phyloP scores from a whole-genome alignment of 2,888 invertebrate species.

The Spisula solida region DNA sequence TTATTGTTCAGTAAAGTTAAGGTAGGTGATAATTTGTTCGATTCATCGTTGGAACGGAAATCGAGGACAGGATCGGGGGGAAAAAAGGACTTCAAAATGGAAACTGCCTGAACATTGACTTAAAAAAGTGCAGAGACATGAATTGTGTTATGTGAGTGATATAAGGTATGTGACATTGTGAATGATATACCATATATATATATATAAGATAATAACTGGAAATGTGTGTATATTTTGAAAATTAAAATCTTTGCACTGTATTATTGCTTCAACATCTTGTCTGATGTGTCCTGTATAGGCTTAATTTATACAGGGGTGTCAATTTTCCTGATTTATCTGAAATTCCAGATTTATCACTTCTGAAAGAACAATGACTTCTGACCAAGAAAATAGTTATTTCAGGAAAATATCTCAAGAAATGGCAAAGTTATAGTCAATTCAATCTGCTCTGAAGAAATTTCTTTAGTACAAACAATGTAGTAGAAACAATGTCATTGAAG shows the following conservation, averaged over 20 bases:
- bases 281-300: not conserved
- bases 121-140: conserved; percentile 15
- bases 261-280: conserved; percentile 6
- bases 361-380: too few species aligned
- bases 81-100: not conserved
- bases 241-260: conserved; percentile 27
- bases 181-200: not conserved
- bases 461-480: too few species aligned
- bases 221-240: conserved; percentile 22
- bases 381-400: too few species aligned
- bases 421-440: too few species aligned
- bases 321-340: too few species aligned
- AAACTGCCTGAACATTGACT: conserved; percentile 7
- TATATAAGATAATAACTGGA: not conserved
- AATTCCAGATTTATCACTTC: too few species aligned
- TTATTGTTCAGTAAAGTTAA: not conserved
- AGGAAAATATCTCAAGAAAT: too few species aligned
- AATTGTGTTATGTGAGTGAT: conserved; percentile 12
- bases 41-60: conserved; percentile 1
- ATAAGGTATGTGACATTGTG: conserved; percentile 15
- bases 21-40: conserved; percentile 4
- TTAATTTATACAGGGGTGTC: too few species aligned
- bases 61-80: not conserved
- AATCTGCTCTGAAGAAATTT: too few species aligned
- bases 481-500: too few species aligned